A percentile compares a stretch with the other conserved stretches of the same genome.
phyloP scores from a whole-genome alignment of 2,888 invertebrate species.

The Pollenia labialis region DNA sequence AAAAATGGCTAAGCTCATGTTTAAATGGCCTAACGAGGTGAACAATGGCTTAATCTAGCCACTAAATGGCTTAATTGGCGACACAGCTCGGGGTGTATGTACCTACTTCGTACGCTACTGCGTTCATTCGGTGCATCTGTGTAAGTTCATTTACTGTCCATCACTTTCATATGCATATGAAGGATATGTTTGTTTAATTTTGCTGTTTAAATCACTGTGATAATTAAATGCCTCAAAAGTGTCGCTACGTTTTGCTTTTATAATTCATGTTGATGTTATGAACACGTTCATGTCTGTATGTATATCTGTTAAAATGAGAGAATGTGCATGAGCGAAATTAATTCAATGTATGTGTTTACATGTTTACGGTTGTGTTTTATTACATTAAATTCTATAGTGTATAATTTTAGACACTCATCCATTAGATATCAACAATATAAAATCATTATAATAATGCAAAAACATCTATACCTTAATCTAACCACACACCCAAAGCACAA shows the following conservation, averaged over 20 bases:
- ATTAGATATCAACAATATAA: constrained; percentile 40
- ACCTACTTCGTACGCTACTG: no score
- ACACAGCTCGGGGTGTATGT: no score
- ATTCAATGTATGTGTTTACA: background rate
- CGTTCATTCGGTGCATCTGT: no score
- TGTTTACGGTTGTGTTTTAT: constrained; percentile 31
- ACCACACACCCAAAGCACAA: background rate
- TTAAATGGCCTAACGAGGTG: no score
- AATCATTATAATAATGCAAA: constrained; percentile 4
- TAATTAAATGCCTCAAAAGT: constrained; percentile 8
- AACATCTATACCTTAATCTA: no score
- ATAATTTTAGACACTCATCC: constrained; percentile 48
- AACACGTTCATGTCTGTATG: background rate
- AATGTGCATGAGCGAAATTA: background rate
- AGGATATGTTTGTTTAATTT: no score
- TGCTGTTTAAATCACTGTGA: background rate
- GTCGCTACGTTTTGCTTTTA: background rate
- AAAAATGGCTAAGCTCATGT: no score
- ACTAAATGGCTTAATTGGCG: no score
- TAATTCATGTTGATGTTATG: constrained; percentile 16
- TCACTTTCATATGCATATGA: no score
- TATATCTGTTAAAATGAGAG: background rate
- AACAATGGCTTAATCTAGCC: no score
- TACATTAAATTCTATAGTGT: constrained; percentile 33
- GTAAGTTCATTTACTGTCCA: no score